Conservation (phyloP, 2,888 invertebrate genomes). For the Melanotus villosus region DNA sequence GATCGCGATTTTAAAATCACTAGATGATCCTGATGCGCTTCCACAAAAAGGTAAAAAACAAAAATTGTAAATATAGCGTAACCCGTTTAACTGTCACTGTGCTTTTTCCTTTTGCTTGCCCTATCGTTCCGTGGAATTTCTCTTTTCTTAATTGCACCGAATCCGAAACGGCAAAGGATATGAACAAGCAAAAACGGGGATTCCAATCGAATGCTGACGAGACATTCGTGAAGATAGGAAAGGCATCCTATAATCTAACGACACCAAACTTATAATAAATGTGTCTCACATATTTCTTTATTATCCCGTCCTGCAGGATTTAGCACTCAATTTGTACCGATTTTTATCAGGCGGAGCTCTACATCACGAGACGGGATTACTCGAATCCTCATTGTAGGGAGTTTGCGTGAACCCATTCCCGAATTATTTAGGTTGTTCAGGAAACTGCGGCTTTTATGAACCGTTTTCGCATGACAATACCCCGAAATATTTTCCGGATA, state of each 20-base stretch:
- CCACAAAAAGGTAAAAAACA: too few species aligned
- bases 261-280: slow-evolving; percentile 29
- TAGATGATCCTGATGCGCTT: too few species aligned
- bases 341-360: slow-evolving; percentile 28
- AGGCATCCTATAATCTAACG: slow-evolving; percentile 17
- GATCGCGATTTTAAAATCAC: not conserved
- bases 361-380: slow-evolving; percentile 31
- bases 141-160: not conserved
- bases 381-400: slow-evolving; percentile 24
- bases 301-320: slow-evolving; percentile 32
- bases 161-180: not conserved
- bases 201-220: slow-evolving; percentile 8
- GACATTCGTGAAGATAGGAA: slow-evolving; percentile 5
- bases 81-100: too few species aligned
- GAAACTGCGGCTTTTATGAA: slow-evolving; percentile 14
- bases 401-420: not conserved
- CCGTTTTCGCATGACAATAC: slow-evolving; percentile 30
- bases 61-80: too few species aligned
- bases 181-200: not conserved
- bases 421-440: slow-evolving; percentile 8
- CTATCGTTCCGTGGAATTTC: not conserved
- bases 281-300: slow-evolving; percentile 36
- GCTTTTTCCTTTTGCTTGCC: too few species aligned
- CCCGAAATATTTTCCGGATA: slow-evolving; percentile 28
- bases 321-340: slow-evolving; percentile 37